Conservation (phyloP, 2,113 vertebrate species). For the Platysternon megacephalum region DNA sequence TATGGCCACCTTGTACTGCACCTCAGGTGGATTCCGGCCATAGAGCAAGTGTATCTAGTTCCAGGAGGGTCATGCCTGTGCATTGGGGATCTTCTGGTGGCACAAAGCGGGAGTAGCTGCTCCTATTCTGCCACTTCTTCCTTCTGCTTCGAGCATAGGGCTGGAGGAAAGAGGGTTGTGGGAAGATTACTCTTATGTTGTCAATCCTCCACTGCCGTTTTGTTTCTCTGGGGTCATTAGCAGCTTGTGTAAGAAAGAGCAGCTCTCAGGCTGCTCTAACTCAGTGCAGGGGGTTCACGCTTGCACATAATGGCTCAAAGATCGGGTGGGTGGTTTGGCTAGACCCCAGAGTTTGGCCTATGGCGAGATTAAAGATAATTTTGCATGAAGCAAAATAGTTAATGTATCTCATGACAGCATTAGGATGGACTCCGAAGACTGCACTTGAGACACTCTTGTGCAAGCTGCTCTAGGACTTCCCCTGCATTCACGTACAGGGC, state of each 20-base stretch:
- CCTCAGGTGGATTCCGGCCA: not conserved
- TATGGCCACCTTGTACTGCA: not conserved
- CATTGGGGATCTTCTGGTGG: not conserved
- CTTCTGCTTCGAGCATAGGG: not conserved
- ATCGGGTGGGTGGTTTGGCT: not conserved
- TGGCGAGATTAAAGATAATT: not conserved
- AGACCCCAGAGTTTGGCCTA: not conserved
- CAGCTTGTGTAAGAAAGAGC: not conserved
- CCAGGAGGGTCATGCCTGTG: not conserved
- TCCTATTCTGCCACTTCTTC: not conserved
- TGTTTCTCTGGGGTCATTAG: constrained; percentile 18
- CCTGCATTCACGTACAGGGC: not conserved
- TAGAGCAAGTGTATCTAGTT: not conserved
- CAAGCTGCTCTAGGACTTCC: not conserved
- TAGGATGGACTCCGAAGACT: not conserved
- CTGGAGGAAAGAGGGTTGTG: not conserved
- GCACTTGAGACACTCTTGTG: not conserved
- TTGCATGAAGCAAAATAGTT: not conserved
- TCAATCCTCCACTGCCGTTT: constrained; percentile 11
- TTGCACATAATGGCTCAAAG: not conserved
- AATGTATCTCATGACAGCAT: not conserved
- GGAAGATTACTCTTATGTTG: not conserved
- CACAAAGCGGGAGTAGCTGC: not conserved
- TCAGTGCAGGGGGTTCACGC: not conserved
- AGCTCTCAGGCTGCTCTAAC: not conserved